Evolutionary conservation across 2,888 invertebrate species (phyloP), one percentile per base, ranked within the genome.

Genomic region (Cybosia mesomella): DNA sequence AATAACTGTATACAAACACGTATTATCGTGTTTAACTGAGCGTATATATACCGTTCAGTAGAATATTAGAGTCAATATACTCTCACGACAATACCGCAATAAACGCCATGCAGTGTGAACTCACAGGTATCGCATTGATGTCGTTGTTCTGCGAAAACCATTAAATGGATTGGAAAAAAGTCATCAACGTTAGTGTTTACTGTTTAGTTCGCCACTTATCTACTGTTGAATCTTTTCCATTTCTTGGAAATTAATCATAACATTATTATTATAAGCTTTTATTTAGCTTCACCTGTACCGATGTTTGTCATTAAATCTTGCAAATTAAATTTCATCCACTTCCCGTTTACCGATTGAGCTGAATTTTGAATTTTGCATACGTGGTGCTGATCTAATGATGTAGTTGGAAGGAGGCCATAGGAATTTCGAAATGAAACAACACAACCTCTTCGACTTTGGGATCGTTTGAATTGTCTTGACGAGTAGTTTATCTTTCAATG

Each of bases 41-140:
- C 64, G 63, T 58, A 63, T 66, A 63, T 58, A 63, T 66, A 63
- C 69, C 69, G 69, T 69, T 66, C 58, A 43, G 54, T 49, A 58
- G 24, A 15, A 22, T 58, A 69, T 66, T 54, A 58, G 18, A 69
- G 54, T 62, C 62, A 68, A 43, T 49, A 57, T 21, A 61, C 64
- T 80, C 80, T 64, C 75, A 80, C 74, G 73, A 36, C 65, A 81
- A 60, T 71, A 68, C 75, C 68, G 78, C 67, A 77, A 77, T 72
- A 74, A 76, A 70, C 66, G 58, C 49, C 67, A 71, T 71, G 60
- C 64, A 77, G 75, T 77, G 78, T 82, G 78, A 80, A 80, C 53
- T 73, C 66, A 72, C 67, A 77, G 69, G 61, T 66, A 74, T 67
- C 76, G 74, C 68, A 15, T 60, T 67, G 58, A 79, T 67, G 58